A percentile compares a stretch with the other conserved stretches of the same genome.
Conservation (phyloP, 2,888 invertebrate genomes). For the Leptinotarsa juncta region DNA sequence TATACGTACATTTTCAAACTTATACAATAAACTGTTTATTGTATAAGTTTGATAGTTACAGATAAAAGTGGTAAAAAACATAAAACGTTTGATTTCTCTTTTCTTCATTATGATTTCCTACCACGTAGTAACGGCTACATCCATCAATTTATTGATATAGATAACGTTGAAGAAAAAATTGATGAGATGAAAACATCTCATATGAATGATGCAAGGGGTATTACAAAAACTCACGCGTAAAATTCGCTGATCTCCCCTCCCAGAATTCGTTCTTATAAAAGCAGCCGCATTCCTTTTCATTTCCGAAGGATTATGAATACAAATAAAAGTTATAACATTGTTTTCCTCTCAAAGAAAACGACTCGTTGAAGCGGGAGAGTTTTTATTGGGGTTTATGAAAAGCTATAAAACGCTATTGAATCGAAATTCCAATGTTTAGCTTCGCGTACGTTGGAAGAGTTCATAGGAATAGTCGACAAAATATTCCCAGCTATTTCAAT, state of each 20-base stretch:
- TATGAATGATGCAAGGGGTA: too few relatives aligned
- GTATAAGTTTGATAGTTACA: too few relatives aligned
- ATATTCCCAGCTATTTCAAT: slow-evolving; percentile 18
- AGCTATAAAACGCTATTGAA: slow-evolving; percentile 57
- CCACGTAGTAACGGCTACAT: too few relatives aligned
- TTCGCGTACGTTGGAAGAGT: not conserved
- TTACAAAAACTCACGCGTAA: not conserved
- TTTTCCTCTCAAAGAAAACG: slow-evolving; percentile 60
- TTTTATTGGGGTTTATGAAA: slow-evolving; percentile 57
- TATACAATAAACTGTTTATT: too few relatives aligned
- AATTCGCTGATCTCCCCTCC: not conserved
- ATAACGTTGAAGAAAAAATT: too few relatives aligned
- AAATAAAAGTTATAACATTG: slow-evolving; percentile 43
- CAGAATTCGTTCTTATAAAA: not conserved
- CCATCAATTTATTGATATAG: too few relatives aligned
- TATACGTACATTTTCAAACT: too few relatives aligned
- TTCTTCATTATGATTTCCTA: too few relatives aligned
- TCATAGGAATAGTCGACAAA: slow-evolving; percentile 8
- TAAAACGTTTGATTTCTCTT: too few relatives aligned
- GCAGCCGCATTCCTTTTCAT: slow-evolving; percentile 25
- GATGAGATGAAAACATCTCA: too few relatives aligned
- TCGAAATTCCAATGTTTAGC: slow-evolving; percentile 51
- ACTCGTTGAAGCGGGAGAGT: slow-evolving; percentile 53
- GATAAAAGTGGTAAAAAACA: too few relatives aligned
- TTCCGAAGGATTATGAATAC: slow-evolving; percentile 37